phyloP scores from a whole-genome alignment of 23 tunicate genomes.

The Phallusia fumigata region DNA sequence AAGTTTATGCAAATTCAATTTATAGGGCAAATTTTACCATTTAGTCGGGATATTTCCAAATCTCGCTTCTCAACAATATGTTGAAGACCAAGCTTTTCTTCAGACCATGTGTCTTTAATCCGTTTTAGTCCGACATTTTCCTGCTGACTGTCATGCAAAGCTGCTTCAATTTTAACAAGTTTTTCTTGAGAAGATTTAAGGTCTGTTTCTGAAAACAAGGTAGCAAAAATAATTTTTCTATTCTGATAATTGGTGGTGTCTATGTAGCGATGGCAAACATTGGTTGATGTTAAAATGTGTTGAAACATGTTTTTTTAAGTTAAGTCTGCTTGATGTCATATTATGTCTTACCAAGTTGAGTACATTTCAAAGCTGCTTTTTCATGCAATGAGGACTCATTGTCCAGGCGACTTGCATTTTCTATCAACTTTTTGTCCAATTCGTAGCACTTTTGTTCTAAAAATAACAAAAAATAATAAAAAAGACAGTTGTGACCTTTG shows the following conservation, averaged over 20 bases:
- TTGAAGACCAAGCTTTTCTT: slow-evolving; percentile 61
- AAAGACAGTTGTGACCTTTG: no score
- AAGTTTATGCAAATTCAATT: no score
- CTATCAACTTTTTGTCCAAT: slow-evolving; percentile 79
- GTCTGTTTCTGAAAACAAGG: slow-evolving; percentile 28
- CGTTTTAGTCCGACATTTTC: slow-evolving; percentile 43
- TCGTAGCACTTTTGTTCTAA: slow-evolving; percentile 89
- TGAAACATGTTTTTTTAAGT: no score
- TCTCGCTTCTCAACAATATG: slow-evolving; percentile 68
- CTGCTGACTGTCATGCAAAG: slow-evolving; percentile 32
- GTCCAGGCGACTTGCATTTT: slow-evolving; percentile 64
- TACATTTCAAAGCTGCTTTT: slow-evolving; percentile 37
- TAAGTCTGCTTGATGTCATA: neutral
- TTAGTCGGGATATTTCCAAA: slow-evolving; percentile 64
- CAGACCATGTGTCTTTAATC: slow-evolving; percentile 56
- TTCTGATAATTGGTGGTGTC: no score
- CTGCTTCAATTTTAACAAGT: slow-evolving; percentile 14
- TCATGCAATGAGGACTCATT: slow-evolving; percentile 46
- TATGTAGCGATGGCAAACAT: no score
- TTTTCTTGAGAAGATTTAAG: slow-evolving; percentile 8
- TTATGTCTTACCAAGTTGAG: slow-evolving; percentile 42
- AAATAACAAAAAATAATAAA: slow-evolving; percentile 12
- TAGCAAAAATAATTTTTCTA: no score
- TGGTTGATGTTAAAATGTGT: no score
- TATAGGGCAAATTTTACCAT: no score